phyloP scores from a whole-genome alignment of 2,797 vertebrate genomes.

The Enteromius viviparus region DNA sequence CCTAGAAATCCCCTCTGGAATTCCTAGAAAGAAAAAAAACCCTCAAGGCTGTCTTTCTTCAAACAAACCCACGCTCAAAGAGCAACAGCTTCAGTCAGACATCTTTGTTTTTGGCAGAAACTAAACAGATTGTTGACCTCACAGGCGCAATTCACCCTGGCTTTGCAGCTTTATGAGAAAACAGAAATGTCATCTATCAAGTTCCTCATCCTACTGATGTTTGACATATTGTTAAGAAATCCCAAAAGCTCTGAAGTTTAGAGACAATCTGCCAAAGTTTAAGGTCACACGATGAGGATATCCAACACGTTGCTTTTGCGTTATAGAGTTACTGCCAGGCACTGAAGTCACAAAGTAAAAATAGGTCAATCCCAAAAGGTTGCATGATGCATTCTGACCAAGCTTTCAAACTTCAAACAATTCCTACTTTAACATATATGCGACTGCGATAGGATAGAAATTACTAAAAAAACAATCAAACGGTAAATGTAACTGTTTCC shows the following conservation, averaged over 20 bases:
- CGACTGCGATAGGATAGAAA: neutral
- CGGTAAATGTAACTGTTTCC: neutral
- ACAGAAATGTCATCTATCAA: slow-evolving; percentile 8
- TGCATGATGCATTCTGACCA: slow-evolving; percentile 20
- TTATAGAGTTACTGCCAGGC: slow-evolving; percentile 34
- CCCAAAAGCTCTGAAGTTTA: neutral
- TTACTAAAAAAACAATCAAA: neutral
- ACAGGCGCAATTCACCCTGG: neutral
- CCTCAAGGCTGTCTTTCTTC: slow-evolving; percentile 34
- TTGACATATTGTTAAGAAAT: slow-evolving; percentile 28
- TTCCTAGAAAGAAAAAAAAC: slow-evolving; percentile 33
- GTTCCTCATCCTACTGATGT: slow-evolving; percentile 6
- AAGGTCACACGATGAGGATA: slow-evolving; percentile 47
- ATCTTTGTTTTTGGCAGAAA: slow-evolving; percentile 29
- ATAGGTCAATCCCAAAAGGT: slow-evolving; percentile 37
- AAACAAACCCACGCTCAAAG: slow-evolving; percentile 4
- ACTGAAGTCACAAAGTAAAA: slow-evolving; percentile 34
- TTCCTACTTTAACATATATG: slow-evolving; percentile 6
- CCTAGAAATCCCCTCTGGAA: slow-evolving; percentile 32
- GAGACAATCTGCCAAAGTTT: slow-evolving; percentile 41
- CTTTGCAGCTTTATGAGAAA: slow-evolving; percentile 21
- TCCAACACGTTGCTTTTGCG: slow-evolving; percentile 33
- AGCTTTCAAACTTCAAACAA: slow-evolving; percentile 20
- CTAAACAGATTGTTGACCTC: slow-evolving; percentile 40
- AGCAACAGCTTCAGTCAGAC: slow-evolving; percentile 15